phyloP scores from a whole-genome alignment of 2,888 invertebrate species.

The Gryllus longicercus region DNA sequence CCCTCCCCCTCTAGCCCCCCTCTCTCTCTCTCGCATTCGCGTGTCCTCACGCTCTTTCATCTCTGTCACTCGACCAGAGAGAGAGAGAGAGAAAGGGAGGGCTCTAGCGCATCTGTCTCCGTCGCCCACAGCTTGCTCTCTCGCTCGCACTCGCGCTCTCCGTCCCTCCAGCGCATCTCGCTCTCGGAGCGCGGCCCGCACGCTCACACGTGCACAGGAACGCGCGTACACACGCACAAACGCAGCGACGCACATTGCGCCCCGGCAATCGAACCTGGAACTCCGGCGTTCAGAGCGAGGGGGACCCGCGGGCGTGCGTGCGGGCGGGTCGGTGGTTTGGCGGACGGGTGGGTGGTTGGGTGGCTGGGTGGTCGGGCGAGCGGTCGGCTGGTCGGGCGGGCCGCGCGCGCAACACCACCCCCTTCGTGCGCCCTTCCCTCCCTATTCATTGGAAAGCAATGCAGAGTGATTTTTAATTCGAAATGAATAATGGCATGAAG shows the following conservation, averaged over 20 bases:
- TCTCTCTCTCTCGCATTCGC: background rate
- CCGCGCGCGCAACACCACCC: background rate
- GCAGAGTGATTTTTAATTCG: conserved; percentile 17
- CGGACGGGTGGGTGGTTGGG: background rate
- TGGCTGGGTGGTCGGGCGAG: background rate
- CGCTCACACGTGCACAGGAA: background rate
- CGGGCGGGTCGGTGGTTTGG: background rate
- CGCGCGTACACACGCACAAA: background rate
- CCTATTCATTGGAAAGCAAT: conserved; percentile 19
- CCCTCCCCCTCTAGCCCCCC: background rate
- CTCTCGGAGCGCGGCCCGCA: background rate
- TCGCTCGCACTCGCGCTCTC: background rate
- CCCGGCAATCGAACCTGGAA: conserved; percentile 20
- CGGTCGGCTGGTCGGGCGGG: background rate
- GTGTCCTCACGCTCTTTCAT: background rate
- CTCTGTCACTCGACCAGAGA: background rate
- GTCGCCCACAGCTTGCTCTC: background rate
- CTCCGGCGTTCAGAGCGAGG: background rate
- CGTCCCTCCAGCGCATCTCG: background rate
- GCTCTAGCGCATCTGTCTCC: background rate
- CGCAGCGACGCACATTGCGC: background rate
- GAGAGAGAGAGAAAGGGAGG: background rate
- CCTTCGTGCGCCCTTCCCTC: background rate
- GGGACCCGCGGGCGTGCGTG: background rate
- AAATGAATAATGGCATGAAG: conserved; percentile 17